These are phyloP conservation scores for Heliconius melpomene DNA, from an alignment of 1,140 invertebrate genomes.

Conservation along the genomic window DNA sequence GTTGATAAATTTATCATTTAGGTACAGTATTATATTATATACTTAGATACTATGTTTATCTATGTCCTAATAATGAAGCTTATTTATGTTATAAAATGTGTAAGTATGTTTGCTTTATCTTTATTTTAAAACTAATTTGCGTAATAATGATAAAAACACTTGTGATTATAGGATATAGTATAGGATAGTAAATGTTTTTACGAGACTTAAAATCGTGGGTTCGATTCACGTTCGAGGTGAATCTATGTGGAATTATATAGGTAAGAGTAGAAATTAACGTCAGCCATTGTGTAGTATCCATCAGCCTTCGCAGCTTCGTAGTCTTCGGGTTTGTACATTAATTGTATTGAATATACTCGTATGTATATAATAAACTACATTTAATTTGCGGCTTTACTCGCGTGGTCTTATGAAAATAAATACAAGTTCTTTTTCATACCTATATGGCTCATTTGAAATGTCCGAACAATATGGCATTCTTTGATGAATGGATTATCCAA, in stretches of 20 bases:
- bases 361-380: neutral
- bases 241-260: neutral
- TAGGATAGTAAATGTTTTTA: neutral
- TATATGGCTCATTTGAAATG: too few species aligned
- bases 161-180: neutral
- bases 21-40: neutral
- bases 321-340: neutral
- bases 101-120: neutral
- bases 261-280: conserved; percentile 7
- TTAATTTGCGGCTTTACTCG: too few species aligned
- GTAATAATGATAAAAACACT: neutral
- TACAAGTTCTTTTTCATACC: too few species aligned
- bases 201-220: neutral
- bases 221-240: neutral
- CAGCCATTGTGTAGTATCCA: neutral
- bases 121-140: conserved; percentile 2
- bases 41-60: neutral
- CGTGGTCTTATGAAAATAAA: too few species aligned
- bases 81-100: neutral
- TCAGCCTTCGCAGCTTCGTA: neutral
- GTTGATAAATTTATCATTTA: neutral
- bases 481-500: too few species aligned
- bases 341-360: neutral
- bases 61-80: neutral
- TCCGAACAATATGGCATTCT: too few species aligned